phyloP scores from a whole-genome alignment of 2,797 vertebrate species.

The Spea hammondii region DNA sequence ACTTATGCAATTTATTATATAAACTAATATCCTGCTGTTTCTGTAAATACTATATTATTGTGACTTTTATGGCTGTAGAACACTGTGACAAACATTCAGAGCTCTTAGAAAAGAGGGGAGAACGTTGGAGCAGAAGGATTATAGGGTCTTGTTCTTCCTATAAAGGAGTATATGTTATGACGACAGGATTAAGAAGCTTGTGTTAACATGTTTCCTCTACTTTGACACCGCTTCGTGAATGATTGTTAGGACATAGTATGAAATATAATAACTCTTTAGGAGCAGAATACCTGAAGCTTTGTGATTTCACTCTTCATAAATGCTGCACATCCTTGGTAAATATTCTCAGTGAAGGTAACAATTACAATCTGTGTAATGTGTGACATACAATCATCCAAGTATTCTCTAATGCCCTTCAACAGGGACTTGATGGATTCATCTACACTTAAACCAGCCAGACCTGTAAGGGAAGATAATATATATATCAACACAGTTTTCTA shows the following conservation, averaged over 20 bases:
- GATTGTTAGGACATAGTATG: neutral
- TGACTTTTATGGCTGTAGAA: no score
- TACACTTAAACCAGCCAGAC: neutral
- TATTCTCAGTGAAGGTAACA: neutral
- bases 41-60: no score
- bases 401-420: constrained; percentile 18
- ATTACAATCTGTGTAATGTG: constrained; percentile 24
- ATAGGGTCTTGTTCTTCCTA: no score
- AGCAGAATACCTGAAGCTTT: constrained; percentile 17
- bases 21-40: no score
- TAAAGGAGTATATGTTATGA: no score
- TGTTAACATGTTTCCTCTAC: no score
- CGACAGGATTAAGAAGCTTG: no score
- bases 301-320: constrained; percentile 8
- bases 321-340: constrained; percentile 5
- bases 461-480: neutral
- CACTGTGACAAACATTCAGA: no score
- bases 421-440: constrained; percentile 1
- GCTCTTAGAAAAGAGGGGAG: no score
- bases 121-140: no score
- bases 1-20: no score
- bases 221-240: neutral
- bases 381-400: neutral
- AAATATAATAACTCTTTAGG: neutral
- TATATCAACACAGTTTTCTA: no score